These are phyloP conservation scores for Notechis scutatus DNA, from an alignment of 2,113 vertebrate genomes.

Conservation along the genomic window DNA sequence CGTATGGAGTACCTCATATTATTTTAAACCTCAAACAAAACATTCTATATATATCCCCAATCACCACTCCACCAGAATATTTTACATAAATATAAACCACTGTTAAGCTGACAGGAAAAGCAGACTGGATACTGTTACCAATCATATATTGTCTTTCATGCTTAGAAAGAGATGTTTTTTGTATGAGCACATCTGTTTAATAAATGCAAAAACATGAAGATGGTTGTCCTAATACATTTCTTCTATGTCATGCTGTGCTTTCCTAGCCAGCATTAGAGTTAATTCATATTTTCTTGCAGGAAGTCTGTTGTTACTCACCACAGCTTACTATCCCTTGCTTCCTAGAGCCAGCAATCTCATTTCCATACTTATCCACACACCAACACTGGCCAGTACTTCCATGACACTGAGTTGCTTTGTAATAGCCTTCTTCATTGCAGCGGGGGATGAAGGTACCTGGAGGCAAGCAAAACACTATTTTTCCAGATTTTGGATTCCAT, in stretches of 20 bases:
- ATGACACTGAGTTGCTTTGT: constrained; percentile 92
- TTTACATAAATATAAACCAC: not conserved
- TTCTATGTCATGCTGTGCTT: constrained; percentile 17
- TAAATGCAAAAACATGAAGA: not conserved
- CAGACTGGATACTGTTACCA: not conserved
- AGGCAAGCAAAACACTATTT: constrained; percentile 27
- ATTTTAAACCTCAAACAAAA: not conserved
- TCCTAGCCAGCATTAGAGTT: rapidly evolving
- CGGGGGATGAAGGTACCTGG: constrained; percentile 88
- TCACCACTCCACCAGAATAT: not conserved
- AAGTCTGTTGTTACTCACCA: constrained; percentile 72
- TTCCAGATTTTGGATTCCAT: rapidly evolving
- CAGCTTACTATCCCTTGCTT: constrained; percentile 90
- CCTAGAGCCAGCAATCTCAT: constrained; percentile 91
- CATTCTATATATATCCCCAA: not conserved
- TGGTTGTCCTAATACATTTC: not conserved
- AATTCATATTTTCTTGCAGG: not conserved
- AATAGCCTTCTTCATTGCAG: constrained; percentile 93
- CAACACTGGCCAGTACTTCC: constrained; percentile 92
- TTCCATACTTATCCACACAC: constrained; percentile 97
- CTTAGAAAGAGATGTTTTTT: rapidly evolving
- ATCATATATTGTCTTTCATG: not conserved
- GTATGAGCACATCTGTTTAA: not conserved
- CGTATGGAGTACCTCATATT: not conserved
- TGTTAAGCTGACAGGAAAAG: not conserved